These are phyloP conservation scores for Beris chalybata DNA, from an alignment of 2,888 invertebrate genomes.

Conservation along the genomic window DNA sequence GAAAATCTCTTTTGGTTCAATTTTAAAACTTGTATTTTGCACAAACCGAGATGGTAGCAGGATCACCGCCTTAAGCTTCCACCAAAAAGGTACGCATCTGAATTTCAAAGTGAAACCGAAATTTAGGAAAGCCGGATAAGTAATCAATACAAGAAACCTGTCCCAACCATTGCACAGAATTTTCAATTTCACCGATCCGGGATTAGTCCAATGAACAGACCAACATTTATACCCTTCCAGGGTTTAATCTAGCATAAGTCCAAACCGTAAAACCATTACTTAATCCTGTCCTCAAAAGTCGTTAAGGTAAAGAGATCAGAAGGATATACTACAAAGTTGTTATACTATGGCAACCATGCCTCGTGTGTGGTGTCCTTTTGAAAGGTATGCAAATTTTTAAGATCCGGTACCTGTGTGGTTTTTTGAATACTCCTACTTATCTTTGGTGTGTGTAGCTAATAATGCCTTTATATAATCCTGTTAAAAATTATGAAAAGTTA, in stretches of 20 bases:
- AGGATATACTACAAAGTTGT: neutral
- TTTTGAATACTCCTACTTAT: conserved; percentile 23
- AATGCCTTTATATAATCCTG: conserved; percentile 14
- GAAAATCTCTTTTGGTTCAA: too few species aligned
- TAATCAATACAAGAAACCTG: neutral
- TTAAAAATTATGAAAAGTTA: conserved; percentile 21
- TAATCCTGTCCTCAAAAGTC: conserved; percentile 35
- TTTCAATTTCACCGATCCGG: neutral
- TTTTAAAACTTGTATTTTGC: too few species aligned
- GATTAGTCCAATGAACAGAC: conserved; percentile 16
- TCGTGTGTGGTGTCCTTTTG: conserved; percentile 1
- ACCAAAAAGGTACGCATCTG: neutral
- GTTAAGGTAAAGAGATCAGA: conserved; percentile 31
- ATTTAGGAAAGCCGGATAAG: neutral
- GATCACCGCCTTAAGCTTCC: conserved; percentile 9
- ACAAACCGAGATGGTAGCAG: neutral
- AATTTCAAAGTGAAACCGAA: neutral
- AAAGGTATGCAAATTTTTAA: conserved; percentile 4
- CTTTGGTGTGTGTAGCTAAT: conserved; percentile 12
- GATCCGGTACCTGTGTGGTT: conserved; percentile 4
- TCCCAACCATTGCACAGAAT: neutral
- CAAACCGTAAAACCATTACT: conserved; percentile 21
- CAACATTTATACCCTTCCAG: neutral
- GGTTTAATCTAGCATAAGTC: conserved; percentile 17
- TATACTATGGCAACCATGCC: neutral